Evolutionary conservation across 2,888 invertebrate species (phyloP).

Genomic region (Apodemia hepburni): DNA sequence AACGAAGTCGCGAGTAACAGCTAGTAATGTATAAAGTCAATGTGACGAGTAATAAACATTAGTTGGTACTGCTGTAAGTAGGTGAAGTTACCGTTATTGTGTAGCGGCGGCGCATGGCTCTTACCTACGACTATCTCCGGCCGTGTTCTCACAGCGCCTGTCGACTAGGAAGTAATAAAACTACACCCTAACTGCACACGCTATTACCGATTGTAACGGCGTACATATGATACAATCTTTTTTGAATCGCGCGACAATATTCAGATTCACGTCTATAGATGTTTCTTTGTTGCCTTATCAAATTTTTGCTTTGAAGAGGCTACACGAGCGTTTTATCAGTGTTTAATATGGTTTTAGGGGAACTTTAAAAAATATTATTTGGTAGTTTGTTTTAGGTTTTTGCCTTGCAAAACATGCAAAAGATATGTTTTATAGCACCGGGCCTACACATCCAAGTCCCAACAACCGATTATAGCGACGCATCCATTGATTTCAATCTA

Average conservation of each 20-base stretch:
- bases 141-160: slow-evolving; percentile 63
- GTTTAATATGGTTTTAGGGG: neutral
- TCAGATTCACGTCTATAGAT: slow-evolving; percentile 37
- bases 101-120: slow-evolving; percentile 50
- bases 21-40: neutral
- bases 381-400: neutral
- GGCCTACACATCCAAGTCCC: no score
- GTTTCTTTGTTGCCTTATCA: slow-evolving; percentile 69
- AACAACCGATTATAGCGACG: no score
- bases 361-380: neutral
- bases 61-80: slow-evolving; percentile 14
- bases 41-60: slow-evolving; percentile 3
- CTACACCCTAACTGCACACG: slow-evolving; percentile 74
- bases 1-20: no score
- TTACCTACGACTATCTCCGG: slow-evolving; percentile 74
- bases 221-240: slow-evolving; percentile 62
- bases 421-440: no score
- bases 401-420: neutral
- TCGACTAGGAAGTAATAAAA: slow-evolving; percentile 74
- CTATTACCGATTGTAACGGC: slow-evolving; percentile 75
- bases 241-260: slow-evolving; percentile 42
- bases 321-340: neutral
- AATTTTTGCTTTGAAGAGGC: slow-evolving; percentile 41
- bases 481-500: no score
- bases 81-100: slow-evolving; percentile 34